phyloP scores from a whole-genome alignment of 2,113 vertebrate species.

The Pantherophis guttatus region DNA sequence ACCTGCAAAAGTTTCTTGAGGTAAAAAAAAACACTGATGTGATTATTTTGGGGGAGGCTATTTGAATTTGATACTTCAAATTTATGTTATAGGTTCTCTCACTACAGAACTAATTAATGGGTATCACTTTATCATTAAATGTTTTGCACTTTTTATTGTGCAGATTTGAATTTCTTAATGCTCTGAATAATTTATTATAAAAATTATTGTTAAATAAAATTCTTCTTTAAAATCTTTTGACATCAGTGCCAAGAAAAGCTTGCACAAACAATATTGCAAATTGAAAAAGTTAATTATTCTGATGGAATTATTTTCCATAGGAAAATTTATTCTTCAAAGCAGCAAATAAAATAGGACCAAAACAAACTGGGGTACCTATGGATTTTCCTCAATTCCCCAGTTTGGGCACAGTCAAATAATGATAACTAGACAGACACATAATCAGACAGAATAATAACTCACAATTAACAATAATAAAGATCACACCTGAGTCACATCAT shows the following conservation, averaged over 20 bases:
- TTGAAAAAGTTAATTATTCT: neutral
- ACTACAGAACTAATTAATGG: neutral
- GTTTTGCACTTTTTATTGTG: neutral
- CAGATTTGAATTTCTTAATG: neutral
- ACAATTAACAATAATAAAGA: neutral
- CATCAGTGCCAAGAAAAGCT: neutral
- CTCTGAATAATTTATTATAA: neutral
- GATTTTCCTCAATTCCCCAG: neutral
- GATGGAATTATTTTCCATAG: neutral
- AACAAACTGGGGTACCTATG: neutral
- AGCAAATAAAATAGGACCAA: neutral
- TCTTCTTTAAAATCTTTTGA: neutral
- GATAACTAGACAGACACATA: neutral
- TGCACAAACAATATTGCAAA: neutral
- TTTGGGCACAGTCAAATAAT: neutral
- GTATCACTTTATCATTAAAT: neutral
- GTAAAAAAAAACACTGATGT: neutral
- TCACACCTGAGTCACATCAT: neutral
- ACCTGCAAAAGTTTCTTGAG: neutral
- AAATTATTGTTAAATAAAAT: neutral
- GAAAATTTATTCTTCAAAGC: neutral
- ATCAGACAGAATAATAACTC: neutral
- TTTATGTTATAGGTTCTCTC: neutral
- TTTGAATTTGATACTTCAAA: neutral
- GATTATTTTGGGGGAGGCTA: neutral